phyloP scores from a whole-genome alignment of 1,140 invertebrate species.

The Bombus difficillimus region DNA sequence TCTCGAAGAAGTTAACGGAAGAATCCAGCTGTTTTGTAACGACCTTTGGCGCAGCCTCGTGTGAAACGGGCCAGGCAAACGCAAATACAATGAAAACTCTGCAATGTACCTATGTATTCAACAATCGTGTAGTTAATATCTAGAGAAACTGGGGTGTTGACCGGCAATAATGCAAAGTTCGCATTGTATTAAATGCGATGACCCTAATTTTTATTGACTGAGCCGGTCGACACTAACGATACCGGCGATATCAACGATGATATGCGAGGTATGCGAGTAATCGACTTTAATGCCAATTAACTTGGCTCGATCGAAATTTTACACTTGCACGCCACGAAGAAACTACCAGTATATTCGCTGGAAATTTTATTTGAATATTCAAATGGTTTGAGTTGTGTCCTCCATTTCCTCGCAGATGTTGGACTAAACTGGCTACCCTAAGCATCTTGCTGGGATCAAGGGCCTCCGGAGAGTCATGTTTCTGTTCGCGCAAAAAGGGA shows the following conservation, averaged over 20 bases:
- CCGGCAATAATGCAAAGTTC: conserved; percentile 22
- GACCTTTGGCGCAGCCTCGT: conserved; percentile 52
- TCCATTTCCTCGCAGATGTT: conserved; percentile 47
- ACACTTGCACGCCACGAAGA: not conserved
- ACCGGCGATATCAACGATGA: not conserved
- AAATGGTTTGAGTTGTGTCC: not conserved
- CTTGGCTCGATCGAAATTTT: not conserved
- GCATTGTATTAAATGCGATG: conserved; percentile 47
- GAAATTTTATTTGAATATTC: not conserved
- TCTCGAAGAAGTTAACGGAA: conserved; percentile 61
- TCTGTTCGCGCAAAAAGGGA: conserved; percentile 73
- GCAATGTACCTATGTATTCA: conserved; percentile 37
- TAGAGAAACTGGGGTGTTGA: conserved; percentile 56
- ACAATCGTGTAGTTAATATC: conserved; percentile 39
- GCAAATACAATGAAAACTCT: conserved; percentile 57
- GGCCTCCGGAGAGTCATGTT: conserved; percentile 74
- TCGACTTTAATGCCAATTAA: not conserved
- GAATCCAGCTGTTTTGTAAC: conserved; percentile 32
- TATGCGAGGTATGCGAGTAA: not conserved
- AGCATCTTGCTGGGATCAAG: conserved; percentile 64
- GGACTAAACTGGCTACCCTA: conserved; percentile 59
- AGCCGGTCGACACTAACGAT: not conserved
- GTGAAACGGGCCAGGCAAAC: conserved; percentile 59
- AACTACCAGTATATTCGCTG: not conserved
- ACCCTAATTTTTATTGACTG: conserved; percentile 53